phyloP scores from a whole-genome alignment of 2,797 vertebrate species.

The Darevskia mixta region DNA sequence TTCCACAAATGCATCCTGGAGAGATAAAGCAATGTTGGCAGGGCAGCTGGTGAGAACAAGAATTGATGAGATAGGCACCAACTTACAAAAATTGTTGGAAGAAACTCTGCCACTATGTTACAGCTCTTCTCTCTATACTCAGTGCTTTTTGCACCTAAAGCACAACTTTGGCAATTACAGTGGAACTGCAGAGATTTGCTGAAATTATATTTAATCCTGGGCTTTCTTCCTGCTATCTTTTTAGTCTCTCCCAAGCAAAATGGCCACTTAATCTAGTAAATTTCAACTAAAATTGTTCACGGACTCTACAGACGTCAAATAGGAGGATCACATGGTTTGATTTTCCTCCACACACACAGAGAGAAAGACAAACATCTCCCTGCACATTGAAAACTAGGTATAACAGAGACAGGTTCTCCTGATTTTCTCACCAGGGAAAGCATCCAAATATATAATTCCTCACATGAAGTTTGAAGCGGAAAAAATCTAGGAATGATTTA shows the following conservation, averaged over 20 bases:
- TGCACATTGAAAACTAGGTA: neutral
- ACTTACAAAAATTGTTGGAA: neutral
- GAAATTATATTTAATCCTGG: neutral
- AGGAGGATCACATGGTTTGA: neutral
- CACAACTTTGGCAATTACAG: too few species aligned
- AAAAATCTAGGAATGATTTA: neutral
- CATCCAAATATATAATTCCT: neutral
- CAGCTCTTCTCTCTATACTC: too few species aligned
- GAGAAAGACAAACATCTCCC: neutral
- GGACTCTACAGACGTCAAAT: neutral
- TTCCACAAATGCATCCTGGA: constrained; percentile 9
- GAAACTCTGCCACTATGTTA: too few species aligned
- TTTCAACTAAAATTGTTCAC: neutral
- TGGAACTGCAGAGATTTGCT: neutral
- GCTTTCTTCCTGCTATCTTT: neutral
- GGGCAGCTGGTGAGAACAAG: neutral
- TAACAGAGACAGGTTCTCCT: neutral
- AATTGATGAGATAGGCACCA: neutral
- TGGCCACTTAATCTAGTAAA: neutral
- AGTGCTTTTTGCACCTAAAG: too few species aligned
- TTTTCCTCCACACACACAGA: neutral
- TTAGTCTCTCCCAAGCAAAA: neutral
- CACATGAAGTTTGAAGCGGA: neutral
- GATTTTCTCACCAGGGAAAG: neutral
- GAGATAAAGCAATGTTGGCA: constrained; percentile 10